Base-by-base conservation (phyloP, 2,113 vertebrate genomes). In the Eleginops maclovinus region DNA sequence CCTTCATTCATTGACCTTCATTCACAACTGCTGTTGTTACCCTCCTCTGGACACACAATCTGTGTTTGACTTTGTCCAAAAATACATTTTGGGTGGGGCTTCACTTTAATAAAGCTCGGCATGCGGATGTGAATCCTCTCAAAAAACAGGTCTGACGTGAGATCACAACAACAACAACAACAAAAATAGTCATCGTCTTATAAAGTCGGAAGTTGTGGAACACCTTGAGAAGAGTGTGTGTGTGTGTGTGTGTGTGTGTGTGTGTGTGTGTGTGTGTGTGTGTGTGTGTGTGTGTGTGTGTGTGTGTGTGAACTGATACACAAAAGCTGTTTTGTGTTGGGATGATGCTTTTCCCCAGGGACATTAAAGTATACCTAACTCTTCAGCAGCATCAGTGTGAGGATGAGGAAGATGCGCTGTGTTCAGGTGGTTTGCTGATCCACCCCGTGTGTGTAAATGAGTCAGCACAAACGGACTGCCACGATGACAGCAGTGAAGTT, bases 401-500 rank as follows among this genome's bases (percentile, higher is more conserved):
- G 26, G 41, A 51, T 31, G 50, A 28, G 3, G 22, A 50, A 9
- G 54, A 69, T 0, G 44, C 12, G 14, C 15, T 4, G 26, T 4
- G 43, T 55, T 51, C 40, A 65, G 46, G 17, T 12, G 22, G 50
- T 44, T 19, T 28, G 15, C 65, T 31, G 46, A 3, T n/a, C n/a
- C n/a, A n/a, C n/a, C n/a, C n/a, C n/a, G n/a, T 28, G 28, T 28
- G 28, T 31, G 7, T 46, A 15, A 58, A 22, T 67, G 66, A 72
- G 49, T 86, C 71, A 59, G 49, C 68, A 9, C 17, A 22, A 56
- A n/a, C n/a, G n/a, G n/a, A n/a, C 50, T 67, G 73, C 43, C 55
- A 22, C 31, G 46, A 12, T 9, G 31, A 59, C 59, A 50, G 53
- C 28, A 53, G 71, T 10, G 70, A 55, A n/a, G 66, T 77, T 75